Conservation (phyloP, 92 coral and sea anemone genomes). For the Plumapathes pennacea region DNA sequence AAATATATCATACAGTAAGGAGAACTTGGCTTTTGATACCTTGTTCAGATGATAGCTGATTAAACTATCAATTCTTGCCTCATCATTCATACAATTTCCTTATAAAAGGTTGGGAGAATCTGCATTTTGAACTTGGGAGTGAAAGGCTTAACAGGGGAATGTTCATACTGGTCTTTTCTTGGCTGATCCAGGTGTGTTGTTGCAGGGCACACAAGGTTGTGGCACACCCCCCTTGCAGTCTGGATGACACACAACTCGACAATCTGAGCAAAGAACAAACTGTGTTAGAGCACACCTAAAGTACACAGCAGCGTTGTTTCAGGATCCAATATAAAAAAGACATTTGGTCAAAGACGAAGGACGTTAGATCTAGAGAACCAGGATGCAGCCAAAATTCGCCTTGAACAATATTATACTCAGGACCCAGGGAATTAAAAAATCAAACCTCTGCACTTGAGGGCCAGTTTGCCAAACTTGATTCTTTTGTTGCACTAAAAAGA, state of each 20-base stretch:
- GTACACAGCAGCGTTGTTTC: no score
- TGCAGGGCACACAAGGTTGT: slow-evolving; percentile 84
- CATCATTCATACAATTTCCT: no score
- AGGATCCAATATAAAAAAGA: no score
- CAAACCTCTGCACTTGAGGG: slow-evolving; percentile 92
- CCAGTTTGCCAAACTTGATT: slow-evolving; percentile 90
- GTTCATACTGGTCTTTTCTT: slow-evolving; percentile 61
- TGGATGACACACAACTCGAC: slow-evolving; percentile 95
- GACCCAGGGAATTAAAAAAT: no score
- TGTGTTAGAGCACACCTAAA: no score
- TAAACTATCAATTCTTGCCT: no score
- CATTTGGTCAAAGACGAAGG: no score
- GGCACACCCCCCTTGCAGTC: slow-evolving; percentile 86
- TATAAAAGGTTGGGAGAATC: no score
- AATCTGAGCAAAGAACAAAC: slow-evolving; percentile 46
- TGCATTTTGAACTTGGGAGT: no score
- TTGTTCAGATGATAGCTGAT: no score
- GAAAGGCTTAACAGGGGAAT: not conserved
- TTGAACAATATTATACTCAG: not conserved
- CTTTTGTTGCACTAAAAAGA: slow-evolving; percentile 82
- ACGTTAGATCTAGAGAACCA: not conserved
- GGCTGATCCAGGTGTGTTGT: slow-evolving; percentile 89
- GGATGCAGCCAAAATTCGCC: not conserved
- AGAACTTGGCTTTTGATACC: no score
- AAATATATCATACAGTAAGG: no score